Evolutionary conservation across 2,797 vertebrate genomes (phyloP).

Genomic region (Onychomys leucogaster): DNA sequence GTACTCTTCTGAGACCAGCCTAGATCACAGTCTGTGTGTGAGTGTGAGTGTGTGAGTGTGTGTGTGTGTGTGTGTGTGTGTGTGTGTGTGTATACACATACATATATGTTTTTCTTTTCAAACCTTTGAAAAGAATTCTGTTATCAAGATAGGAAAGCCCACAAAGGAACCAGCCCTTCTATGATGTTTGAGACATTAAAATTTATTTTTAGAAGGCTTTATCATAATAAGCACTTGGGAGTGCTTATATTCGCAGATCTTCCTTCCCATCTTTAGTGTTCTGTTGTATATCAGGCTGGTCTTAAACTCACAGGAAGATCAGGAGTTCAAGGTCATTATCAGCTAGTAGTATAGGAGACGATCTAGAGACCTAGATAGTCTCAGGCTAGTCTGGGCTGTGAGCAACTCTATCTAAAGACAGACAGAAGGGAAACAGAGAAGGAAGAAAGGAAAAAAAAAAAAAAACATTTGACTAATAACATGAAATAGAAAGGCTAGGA

Average conservation of each 20-base stretch:
- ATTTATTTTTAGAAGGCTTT: background rate
- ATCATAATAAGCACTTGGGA: slow-evolving; percentile 19
- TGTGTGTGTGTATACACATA: background rate
- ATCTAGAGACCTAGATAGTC: background rate
- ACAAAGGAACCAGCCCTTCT: background rate
- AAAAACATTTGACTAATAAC: background rate
- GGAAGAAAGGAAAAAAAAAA: too few species aligned
- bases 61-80: background rate
- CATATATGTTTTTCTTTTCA: background rate
- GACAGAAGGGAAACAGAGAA: background rate
- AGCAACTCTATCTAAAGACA: background rate
- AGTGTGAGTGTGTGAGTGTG: background rate
- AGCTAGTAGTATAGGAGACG: background rate
- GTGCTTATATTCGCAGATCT: background rate
- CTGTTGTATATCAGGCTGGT: background rate
- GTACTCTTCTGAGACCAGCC: background rate
- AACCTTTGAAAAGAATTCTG: slow-evolving; percentile 18
- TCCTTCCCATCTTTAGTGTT: background rate
- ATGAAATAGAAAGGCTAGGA: too few species aligned
- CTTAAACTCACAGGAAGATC: background rate
- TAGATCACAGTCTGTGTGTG: background rate
- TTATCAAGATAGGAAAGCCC: background rate
- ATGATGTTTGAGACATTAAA: slow-evolving; percentile 29
- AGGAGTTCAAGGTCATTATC: too few species aligned
- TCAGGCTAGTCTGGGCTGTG: background rate